Percentiles rank a stretch among this genome's conserved stretches.
Conservation (phyloP, 1,140 invertebrate species). For the Varroa destructor region DNA sequence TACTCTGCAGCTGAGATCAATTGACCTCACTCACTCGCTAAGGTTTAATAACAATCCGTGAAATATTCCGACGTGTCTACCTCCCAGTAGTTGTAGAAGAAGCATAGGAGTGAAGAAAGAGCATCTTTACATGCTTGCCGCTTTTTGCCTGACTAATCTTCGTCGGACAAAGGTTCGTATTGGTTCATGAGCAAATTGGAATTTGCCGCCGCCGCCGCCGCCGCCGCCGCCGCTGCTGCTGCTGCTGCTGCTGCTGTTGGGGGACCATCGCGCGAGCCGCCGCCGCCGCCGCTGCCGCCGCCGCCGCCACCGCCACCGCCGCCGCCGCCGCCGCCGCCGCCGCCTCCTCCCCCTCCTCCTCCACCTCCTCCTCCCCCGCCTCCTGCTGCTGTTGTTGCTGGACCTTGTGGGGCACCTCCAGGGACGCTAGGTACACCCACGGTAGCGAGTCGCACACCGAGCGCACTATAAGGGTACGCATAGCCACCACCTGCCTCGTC, state of each 20-base stretch:
- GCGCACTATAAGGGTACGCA: background rate
- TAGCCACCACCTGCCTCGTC: slow-evolving; percentile 33
- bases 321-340: slow-evolving; percentile 28
- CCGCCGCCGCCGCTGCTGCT: no score
- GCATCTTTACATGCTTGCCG: no score
- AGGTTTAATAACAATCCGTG: no score
- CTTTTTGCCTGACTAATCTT: slow-evolving; percentile 48
- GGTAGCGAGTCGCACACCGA: slow-evolving; percentile 7
- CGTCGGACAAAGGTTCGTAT: slow-evolving; percentile 72
- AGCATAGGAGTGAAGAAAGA: no score
- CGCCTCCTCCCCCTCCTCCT: background rate
- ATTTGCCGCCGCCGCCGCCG: background rate
- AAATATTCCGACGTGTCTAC: no score
- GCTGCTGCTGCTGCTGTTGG: background rate
- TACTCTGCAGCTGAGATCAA: no score
- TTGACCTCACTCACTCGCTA: no score
- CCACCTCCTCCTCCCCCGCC: slow-evolving; percentile 32
- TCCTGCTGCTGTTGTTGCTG: slow-evolving; percentile 31
- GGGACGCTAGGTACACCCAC: background rate
- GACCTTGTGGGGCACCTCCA: background rate
- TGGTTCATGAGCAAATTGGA: slow-evolving; percentile 40
- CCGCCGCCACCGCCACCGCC: slow-evolving; percentile 28
- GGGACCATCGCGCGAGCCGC: background rate
- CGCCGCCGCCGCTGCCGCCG: slow-evolving; percentile 26
- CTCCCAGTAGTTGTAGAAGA: no score